Evolutionary conservation across 2,888 invertebrate genomes (phyloP).

Genomic region (Galerucella nymphaeae): DNA sequence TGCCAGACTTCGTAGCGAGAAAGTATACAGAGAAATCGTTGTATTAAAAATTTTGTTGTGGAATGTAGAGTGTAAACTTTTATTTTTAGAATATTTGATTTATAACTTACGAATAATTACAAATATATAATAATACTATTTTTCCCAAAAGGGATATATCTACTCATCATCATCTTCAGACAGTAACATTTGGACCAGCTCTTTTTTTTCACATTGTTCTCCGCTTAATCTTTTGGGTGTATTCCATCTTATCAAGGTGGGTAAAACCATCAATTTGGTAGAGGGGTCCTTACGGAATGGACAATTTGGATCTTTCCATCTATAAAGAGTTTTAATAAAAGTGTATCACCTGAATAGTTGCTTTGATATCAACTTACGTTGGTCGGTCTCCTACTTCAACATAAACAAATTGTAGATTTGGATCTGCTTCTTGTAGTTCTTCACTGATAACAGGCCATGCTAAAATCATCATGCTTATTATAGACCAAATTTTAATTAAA

Average conservation of each 20-base stretch:
- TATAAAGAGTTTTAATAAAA: slow-evolving; percentile 60
- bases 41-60: neutral
- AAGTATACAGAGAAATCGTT: neutral
- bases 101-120: neutral
- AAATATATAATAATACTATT: neutral
- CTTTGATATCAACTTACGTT: slow-evolving; percentile 70
- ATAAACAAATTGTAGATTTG: slow-evolving; percentile 75
- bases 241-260: slow-evolving; percentile 84
- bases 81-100: neutral
- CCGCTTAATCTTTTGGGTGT: slow-evolving; percentile 83
- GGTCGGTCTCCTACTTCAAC: slow-evolving; percentile 82
- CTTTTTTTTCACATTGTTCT: slow-evolving; percentile 78
- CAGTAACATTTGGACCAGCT: slow-evolving; percentile 83
- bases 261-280: slow-evolving; percentile 80
- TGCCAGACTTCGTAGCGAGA: neutral
- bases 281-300: slow-evolving; percentile 82
- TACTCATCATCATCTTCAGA: slow-evolving; percentile 70
- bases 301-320: slow-evolving; percentile 87
- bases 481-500: no score
- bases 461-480: no score
- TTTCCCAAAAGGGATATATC: neutral
- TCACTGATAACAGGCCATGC: slow-evolving; percentile 83
- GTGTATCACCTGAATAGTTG: neutral
- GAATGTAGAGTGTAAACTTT: neutral
- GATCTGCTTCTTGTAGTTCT: slow-evolving; percentile 69